Evolutionary conservation across 2,113 vertebrate species (phyloP), one percentile per base, ranked within the genome.

Genomic region (Mionectes macconnelli): DNA sequence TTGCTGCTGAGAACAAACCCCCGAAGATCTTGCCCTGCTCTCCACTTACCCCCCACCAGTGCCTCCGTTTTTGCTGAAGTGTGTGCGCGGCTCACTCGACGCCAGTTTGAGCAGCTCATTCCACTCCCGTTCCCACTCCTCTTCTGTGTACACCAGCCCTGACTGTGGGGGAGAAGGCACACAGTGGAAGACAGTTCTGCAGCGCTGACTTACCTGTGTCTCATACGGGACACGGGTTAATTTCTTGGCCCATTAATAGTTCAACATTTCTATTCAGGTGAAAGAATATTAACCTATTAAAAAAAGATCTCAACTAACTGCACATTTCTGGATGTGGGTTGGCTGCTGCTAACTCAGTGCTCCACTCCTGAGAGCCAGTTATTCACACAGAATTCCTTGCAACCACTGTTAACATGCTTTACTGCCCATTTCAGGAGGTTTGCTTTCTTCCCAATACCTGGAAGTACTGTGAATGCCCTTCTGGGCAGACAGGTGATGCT

Each of bases 71-170:
- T 99, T 99, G 98, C 98, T 98, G 98, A 99, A 98, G 81, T 99
- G 99, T 8, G 98, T 98, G 44, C 99, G 99, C 2, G 99, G 99
- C 97, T 99, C 99, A 21, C 99, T 99, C 83, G 99, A 99, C 37
- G 99, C 99, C 98, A 99, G 97, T 97, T 99, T 99, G 53, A 99
- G 98, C 94, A 99, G 98, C 95, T 99, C 99, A 7, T 98, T 99
- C 99, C 99, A 99, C 94, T 99, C 99, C 11, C 98, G 97, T 93
- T 99, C 99, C 99, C 99, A 99, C 70, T 99, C 99, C 69, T 99
- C 99, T 88, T 99, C 99, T 0, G 99, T 99, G 94, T 99, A 99
- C 94, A 99, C 98, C 97, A 99, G 97, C 42, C 99, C 99, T 52
- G 99, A 99, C 99, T 99, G 75, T 57, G 95, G 84, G 91, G 87